These are phyloP conservation scores for Drosophila greeni DNA, from an alignment of 2,888 invertebrate species.

Conservation along the genomic window DNA sequence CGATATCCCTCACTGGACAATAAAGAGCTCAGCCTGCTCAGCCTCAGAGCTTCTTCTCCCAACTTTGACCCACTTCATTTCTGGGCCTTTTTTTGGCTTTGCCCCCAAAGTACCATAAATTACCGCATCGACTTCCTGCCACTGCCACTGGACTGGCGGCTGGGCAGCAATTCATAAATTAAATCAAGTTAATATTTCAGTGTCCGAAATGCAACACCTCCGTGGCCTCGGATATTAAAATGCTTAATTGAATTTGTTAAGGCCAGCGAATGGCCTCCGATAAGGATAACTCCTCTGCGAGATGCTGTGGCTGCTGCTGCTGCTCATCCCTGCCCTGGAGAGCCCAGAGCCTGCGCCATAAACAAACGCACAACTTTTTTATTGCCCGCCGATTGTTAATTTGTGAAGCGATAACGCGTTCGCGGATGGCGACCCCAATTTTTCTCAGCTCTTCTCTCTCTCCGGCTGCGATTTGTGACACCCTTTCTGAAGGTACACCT, in stretches of 20 bases:
- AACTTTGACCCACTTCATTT: constrained; percentile 42
- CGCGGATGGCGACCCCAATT: constrained; percentile 58
- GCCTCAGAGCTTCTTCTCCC: too few species aligned
- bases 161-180: constrained; percentile 66
- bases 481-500: constrained; percentile 39
- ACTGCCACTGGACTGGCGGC: constrained; percentile 15
- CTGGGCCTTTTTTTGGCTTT: constrained; percentile 17
- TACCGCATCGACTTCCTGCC: constrained; percentile 44
- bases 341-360: constrained; percentile 46
- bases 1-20: too few species aligned
- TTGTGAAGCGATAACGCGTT: constrained; percentile 75
- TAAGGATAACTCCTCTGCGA: constrained; percentile 44
- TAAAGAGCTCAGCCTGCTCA: too few species aligned
- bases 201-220: constrained; percentile 63
- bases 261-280: constrained; percentile 51
- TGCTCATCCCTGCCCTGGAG: constrained; percentile 12
- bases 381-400: constrained; percentile 76
- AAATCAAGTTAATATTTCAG: constrained; percentile 74
- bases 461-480: constrained; percentile 66
- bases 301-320: background rate
- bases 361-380: constrained; percentile 74
- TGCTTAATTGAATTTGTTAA: constrained; percentile 74
- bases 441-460: constrained; percentile 31
- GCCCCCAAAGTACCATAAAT: constrained; percentile 34
- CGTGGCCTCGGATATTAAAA: constrained; percentile 69